Conservation (phyloP, 2,797 vertebrate species). For the Rousettus madagascariensis region DNA sequence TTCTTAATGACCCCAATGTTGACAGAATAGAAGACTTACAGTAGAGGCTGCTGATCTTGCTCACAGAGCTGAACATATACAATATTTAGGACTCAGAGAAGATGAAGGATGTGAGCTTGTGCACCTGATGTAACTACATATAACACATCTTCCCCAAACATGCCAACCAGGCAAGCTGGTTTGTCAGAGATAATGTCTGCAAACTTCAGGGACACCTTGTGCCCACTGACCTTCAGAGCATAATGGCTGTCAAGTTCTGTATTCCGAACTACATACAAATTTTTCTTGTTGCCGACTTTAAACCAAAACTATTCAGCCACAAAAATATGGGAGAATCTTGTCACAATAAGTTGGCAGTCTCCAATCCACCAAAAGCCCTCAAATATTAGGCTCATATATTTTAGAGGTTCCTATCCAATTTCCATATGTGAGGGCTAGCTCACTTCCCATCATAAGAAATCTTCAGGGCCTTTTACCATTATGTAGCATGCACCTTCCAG, state of each 20-base stretch:
- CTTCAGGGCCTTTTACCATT: background rate
- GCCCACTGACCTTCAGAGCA: background rate
- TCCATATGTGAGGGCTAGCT: background rate
- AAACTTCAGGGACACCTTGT: background rate
- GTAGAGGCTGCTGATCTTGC: background rate
- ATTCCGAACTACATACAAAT: background rate
- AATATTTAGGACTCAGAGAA: background rate
- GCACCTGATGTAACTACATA: accelerated
- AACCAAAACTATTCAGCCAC: background rate
- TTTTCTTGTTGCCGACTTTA: background rate
- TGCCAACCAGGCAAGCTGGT: too few relatives aligned
- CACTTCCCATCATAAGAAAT: background rate
- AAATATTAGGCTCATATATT: background rate
- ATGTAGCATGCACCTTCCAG: background rate
- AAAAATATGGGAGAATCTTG: background rate
- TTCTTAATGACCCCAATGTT: background rate
- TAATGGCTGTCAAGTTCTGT: background rate
- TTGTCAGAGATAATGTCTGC: background rate
- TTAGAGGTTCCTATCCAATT: background rate
- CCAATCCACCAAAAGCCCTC: background rate
- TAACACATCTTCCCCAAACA: too few relatives aligned
- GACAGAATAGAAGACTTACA: background rate
- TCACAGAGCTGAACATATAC: background rate
- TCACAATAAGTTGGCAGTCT: background rate
- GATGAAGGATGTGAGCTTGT: background rate